Evolutionary conservation across 2,113 vertebrate genomes (phyloP), one percentile per base, ranked within the genome.

Genomic region (Nerophis ophidion): DNA sequence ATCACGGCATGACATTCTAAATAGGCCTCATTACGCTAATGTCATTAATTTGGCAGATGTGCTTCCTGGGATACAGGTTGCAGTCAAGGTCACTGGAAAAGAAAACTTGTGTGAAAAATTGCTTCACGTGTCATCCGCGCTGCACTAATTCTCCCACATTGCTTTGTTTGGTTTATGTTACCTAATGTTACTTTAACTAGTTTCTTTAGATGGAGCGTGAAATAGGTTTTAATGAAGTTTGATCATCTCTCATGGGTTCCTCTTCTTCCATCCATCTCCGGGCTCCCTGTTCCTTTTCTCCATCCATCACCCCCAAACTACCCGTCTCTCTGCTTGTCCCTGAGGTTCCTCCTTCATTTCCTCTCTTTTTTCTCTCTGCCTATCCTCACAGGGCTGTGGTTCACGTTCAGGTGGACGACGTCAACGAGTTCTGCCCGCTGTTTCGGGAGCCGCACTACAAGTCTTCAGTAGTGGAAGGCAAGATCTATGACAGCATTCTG

Each of bases 381-480:
- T 19, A 16, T 17, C 15, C 19, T 2, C 45, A 34, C 76, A 99
- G 96, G 89, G 97, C 97, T 4, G 92, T 97, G 80, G 96, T 98
- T 54, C 97, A 99, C 65, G 93, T 99, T 77, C 97, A 98, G 84
- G 95, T 99, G 50, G 95, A 98, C 65, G 96, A 98, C 36, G 84
- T 98, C 70, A 99, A 98, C 50, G 96, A 98, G 82, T 98, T 97
- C 75, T 84, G 92, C 34, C 97, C 97, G 1, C 66, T 90, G 49
- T 99, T 99, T 87, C 92, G 93, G 57, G 94, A 98, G 85, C 90
- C 90, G 0, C 52, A 89, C 35, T 98, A 98, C 82, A 94, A 89
- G 57, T 90, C 93, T 10, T 90, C 91, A 0, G 91, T 98, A 68
- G 97, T 92, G 0, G 97, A 99, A 65, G 95, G 92, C 46, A 97